Base-by-base conservation (phyloP, 2,797 vertebrate genomes). In the Brachyalestes nurse region DNA sequence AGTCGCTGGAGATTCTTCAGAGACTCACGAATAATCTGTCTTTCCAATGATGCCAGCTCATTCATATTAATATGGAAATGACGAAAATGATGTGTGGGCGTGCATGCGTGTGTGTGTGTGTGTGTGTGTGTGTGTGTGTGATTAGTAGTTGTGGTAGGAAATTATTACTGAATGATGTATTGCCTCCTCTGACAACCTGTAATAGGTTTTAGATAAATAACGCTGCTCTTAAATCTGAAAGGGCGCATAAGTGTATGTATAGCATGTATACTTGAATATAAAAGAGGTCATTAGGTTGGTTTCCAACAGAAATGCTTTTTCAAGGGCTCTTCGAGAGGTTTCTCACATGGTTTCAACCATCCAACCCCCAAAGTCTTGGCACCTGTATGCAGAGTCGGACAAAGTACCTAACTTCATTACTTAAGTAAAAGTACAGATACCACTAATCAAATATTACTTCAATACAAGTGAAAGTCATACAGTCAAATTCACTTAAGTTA, bases 81-180 rank as follows among this genome's bases (percentile, higher is more conserved):
- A 72, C 34, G 34, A 25, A 72, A 57, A 57, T 23, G 47, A 72
- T 81, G 64, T 79, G 65, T 40, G 76, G 58, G 77, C 28, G 71
- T 70, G 67, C 75, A 55, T 53, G 42, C 64, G 42, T 9, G 10
- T 65, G 70, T 55, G 62, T 69, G 57, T 16, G 47, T 64, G 45
- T 34, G 2, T 34, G 34, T 34, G 42, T 45, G 42, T 45, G 10
- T 65, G 70, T 61, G 62, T 69, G 57, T 16, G 47, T 64, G 45
- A 76, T 82, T 79, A 64, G 75, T 75, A 57, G 75, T 83, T 38
- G 38, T 66, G 49, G 53, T 40, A 57, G 61, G 69, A 25, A 62
- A 70, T 81, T 72, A 75, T 79, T 81, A 71, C 64, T 74, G 61
- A 74, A 77, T 81, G 47, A 84, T 80, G 62, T 69, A 81, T 77